These are phyloP conservation scores for Gari tellinella DNA, from an alignment of 2,888 invertebrate genomes.

Conservation along the genomic window DNA sequence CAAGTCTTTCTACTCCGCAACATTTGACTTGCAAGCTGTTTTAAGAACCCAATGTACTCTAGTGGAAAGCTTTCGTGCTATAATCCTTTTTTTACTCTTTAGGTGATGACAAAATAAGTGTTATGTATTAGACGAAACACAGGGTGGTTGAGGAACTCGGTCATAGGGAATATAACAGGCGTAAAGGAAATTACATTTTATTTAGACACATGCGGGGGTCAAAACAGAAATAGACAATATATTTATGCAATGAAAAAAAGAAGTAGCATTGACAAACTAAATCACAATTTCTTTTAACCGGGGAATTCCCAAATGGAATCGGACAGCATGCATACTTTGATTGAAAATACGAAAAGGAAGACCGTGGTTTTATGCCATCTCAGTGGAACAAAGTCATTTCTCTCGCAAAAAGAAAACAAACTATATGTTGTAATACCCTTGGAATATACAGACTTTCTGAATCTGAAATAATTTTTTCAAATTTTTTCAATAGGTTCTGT, in stretches of 20 bases:
- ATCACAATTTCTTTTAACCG: conserved; percentile 38
- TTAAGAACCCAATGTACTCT: no score
- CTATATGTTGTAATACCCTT: conserved; percentile 45
- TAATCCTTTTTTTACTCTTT: conserved; percentile 33
- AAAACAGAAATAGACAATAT: conserved; percentile 25
- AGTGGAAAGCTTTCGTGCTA: conserved; percentile 30
- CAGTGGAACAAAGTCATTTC: conserved; percentile 37
- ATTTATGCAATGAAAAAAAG: conserved; percentile 9
- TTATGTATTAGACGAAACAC: conserved; percentile 28
- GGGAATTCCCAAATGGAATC: conserved; percentile 49
- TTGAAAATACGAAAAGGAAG: conserved; percentile 33
- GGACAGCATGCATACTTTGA: conserved; percentile 39
- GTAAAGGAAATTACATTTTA: conserved; percentile 32
- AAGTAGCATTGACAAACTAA: conserved; percentile 5
- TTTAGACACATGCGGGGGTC: no score
- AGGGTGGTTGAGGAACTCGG: conserved; percentile 26
- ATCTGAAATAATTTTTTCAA: conserved; percentile 34
- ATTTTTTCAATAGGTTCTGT: conserved; percentile 10
- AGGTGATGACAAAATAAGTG: conserved; percentile 23
- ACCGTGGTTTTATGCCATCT: conserved; percentile 27
- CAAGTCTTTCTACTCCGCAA: no score
- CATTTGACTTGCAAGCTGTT: no score
- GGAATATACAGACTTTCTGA: conserved; percentile 26
- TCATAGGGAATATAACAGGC: conserved; percentile 1
- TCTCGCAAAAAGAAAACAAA: conserved; percentile 29